phyloP scores from a whole-genome alignment of 2,797 vertebrate genomes.

The Paguma larvata region DNA sequence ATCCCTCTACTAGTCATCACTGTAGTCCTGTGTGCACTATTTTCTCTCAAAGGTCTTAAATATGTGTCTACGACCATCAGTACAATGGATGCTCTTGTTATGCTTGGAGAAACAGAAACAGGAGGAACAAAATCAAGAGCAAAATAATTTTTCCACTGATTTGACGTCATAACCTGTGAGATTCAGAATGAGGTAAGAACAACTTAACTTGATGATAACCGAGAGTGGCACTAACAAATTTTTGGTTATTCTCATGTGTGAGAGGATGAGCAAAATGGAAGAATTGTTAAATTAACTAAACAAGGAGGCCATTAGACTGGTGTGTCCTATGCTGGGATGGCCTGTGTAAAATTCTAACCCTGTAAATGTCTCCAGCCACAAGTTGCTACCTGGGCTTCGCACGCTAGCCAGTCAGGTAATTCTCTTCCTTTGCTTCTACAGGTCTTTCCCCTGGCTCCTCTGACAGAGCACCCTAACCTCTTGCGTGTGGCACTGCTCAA shows the following conservation, averaged over 20 bases:
- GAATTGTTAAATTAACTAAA: neutral
- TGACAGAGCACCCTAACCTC: neutral
- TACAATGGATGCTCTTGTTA: neutral
- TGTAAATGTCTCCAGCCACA: neutral
- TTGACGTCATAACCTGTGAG: neutral
- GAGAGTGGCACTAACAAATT: neutral
- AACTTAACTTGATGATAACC: neutral
- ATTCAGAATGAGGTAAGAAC: neutral
- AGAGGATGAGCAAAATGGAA: neutral
- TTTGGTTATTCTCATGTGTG: neutral
- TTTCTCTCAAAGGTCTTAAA: neutral
- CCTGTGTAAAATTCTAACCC: neutral
- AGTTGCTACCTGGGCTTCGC: neutral
- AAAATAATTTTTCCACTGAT: neutral
- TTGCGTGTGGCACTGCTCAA: neutral
- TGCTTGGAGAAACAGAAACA: neutral
- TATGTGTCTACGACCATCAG: neutral
- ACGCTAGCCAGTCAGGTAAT: neutral
- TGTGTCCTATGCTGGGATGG: neutral
- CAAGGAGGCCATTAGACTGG: neutral
- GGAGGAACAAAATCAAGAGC: neutral
- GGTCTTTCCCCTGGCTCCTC: neutral
- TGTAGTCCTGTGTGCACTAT: neutral
- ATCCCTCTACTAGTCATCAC: neutral
- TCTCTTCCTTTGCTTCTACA: neutral